phyloP scores from a whole-genome alignment of 1,140 invertebrate genomes.

The Gerris buenoi region DNA sequence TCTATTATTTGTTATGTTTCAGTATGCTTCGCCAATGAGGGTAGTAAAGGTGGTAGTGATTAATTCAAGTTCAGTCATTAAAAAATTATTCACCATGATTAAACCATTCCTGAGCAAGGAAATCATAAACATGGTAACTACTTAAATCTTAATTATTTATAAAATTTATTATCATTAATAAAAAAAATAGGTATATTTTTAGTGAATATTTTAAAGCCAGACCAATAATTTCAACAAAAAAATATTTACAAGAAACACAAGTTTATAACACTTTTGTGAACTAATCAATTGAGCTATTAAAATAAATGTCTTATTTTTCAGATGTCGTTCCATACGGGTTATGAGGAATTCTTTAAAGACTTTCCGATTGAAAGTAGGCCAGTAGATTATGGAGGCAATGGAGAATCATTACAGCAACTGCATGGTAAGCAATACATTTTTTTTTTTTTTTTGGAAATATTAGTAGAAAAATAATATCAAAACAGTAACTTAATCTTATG shows the following conservation, averaged over 20 bases:
- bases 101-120: slow-evolving; percentile 20
- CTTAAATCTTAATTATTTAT: no score
- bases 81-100: slow-evolving; percentile 17
- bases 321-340: slow-evolving; percentile 19
- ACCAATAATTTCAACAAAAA: no score
- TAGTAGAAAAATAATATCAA: no score
- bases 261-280: no score
- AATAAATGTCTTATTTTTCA: slow-evolving; percentile 13
- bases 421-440: no score
- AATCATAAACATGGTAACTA: slow-evolving; percentile 19
- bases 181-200: no score
- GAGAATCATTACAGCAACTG: slow-evolving; percentile 12
- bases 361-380: slow-evolving; percentile 18
- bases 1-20: slow-evolving; percentile 14
- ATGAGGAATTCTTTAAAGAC: slow-evolving; percentile 18
- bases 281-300: no score
- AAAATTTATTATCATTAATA: no score
- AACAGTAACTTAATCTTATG: no score
- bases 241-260: no score
- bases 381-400: slow-evolving; percentile 19
- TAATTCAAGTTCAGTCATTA: slow-evolving; percentile 19
- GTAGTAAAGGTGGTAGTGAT: slow-evolving; percentile 18
- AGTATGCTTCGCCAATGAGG: slow-evolving; percentile 20
- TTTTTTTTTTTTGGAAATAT: no score
- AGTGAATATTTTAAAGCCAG: no score